These are phyloP conservation scores for Rhinogobius similis DNA, from an alignment of 2,113 vertebrate genomes.

Conservation along the genomic window DNA sequence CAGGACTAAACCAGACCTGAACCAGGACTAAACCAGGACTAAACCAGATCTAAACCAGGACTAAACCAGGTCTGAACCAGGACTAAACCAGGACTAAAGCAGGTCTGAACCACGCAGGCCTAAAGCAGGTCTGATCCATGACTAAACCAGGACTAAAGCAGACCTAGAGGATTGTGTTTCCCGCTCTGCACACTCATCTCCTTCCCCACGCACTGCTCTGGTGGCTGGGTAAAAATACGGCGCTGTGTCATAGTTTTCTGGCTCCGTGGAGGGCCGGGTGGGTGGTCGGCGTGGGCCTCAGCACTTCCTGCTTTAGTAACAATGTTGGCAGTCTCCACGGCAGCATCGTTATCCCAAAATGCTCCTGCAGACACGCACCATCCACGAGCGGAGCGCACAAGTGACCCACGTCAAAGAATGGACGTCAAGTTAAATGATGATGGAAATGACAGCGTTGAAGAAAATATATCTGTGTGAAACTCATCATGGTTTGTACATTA, in stretches of 20 bases:
- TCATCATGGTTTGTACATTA: too few species aligned
- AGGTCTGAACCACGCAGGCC: background rate
- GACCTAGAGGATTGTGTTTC: background rate
- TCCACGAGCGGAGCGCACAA: too few species aligned
- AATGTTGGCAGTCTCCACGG: background rate
- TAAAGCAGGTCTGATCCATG: background rate
- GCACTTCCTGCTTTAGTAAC: conserved; percentile 3
- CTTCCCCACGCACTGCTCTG: background rate
- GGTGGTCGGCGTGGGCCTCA: background rate
- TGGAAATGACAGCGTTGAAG: too few species aligned
- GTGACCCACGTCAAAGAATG: too few species aligned
- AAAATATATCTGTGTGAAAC: too few species aligned
- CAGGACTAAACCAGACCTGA: too few species aligned
- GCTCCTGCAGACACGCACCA: background rate
- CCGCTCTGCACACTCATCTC: background rate
- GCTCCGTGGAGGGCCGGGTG: background rate
- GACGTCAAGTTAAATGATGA: too few species aligned
- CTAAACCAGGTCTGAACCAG: background rate
- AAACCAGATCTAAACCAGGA: background rate
- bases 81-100: background rate
- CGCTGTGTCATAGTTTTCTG: background rate
- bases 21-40: background rate
- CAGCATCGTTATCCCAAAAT: background rate
- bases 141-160: background rate
- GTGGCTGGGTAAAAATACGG: background rate